Base-by-base conservation (phyloP, 1,140 invertebrate species). In the Ceratoteleas bidentatus region DNA sequence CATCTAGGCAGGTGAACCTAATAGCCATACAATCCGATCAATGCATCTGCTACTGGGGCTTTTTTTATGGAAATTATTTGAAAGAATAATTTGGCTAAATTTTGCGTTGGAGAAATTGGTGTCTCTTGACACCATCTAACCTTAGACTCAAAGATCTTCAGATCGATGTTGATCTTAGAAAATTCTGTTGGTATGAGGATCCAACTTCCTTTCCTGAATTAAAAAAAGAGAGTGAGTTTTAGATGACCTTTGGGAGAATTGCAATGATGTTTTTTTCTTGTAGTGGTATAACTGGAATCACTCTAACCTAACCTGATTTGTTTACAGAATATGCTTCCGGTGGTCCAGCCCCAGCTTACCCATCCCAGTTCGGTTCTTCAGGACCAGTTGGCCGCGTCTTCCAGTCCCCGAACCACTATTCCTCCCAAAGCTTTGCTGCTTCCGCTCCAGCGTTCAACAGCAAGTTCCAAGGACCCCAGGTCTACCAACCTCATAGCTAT, bases 401-500 rank as follows among this genome's bases (percentile, higher is more conserved):
- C 78, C 75, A 75, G 47, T 79, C 64, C 3, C 72, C 85, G 53
- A 85, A 65, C 57, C 69, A 81, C 13, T 86, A 83, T 45, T 57
- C 64, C 0, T 49, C 80, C 16, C 82, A 80, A 43, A 81, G 16
- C 58, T 70, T 65, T 54, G 52, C 85, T 64, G 79, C 73, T 47
- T 47, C 60, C 62, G 40, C 72, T 4, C 81, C 24, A 24, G 24
- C 24, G 56, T 75, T 50, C 50, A 80, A 49, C 78, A 81, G 45
- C 61, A 73, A 80, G 69, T 87, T 84, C 64, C 84, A 86, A 81
- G 85, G 85, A 15, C 54, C 74, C 24, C 70, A 85, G 66, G 70
- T 83, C 61, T 88, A 85, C 52, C 87, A 88, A 70, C 85, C 87
- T 62, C 76, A 90, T 33, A 83, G 89, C 87, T 88, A 91, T 88